Evolutionary conservation across 1,140 invertebrate genomes (phyloP), one percentile per base, ranked within the genome.

Genomic region (Atta colombica): DNA sequence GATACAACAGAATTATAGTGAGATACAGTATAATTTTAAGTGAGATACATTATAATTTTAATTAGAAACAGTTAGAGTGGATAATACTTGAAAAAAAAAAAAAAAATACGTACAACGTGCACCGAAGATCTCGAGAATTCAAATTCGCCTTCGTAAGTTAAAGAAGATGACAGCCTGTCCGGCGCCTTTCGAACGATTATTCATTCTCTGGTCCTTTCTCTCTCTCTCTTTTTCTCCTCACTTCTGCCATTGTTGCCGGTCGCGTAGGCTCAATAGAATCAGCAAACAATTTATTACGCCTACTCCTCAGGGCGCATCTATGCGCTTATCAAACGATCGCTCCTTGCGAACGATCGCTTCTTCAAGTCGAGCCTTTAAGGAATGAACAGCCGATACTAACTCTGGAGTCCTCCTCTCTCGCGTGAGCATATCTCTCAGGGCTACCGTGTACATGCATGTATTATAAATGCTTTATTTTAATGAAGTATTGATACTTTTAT

Each of bases 271-370:
- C 89, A 91, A 91, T 91, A 85, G 90, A 91, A 90, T 91, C 89
- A 91, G 90, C 90, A 90, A 91, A 91, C 89, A 90, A 91, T 91
- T 91, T 91, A 91, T 91, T 90, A 90, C 90, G 90, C 89, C 90
- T 88, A 91, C 90, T 80, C 90, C 87, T 88, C 53, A 82, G 60
- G 87, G 87, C 89, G 89, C 90, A 91, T 90, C 89, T 87, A 91
- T 85, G 86, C 89, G 86, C 77, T 91, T 91, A 91, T 91, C 90
- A 77, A 45, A 84, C 65, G 87, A 91, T 91, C 90, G 78, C 87
- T 90, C 71, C 86, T 90, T 90, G 61, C 55, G 51, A 90, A 78
- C 89, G 85, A 89, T 89, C 88, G 82, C 88, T 90, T 82, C 88
- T 90, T 90, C 88, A 72, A 77, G 75, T 87, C 88, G 66, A 77